Evolutionary conservation across 2,797 vertebrate genomes (phyloP).

Genomic region (Siniperca obscura): DNA sequence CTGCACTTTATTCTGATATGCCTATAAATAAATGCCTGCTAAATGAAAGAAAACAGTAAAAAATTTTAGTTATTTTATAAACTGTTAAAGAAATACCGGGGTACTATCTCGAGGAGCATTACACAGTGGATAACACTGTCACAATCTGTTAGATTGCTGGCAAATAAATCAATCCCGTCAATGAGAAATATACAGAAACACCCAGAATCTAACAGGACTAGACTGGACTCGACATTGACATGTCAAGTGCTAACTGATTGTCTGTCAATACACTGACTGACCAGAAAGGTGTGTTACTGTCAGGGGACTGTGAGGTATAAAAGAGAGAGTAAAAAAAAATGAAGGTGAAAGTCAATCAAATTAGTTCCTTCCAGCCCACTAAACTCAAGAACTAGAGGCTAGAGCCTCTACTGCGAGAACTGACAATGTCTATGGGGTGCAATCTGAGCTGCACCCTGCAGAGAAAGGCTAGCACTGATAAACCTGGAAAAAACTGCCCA

Average conservation of each 20-base stretch:
- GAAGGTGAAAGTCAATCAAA: conserved; percentile 87
- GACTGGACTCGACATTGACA: conserved; percentile 79
- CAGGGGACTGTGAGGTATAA: conserved; percentile 79
- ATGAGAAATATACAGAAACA: conserved; percentile 72
- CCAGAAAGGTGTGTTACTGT: conserved; percentile 84
- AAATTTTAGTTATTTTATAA: neutral
- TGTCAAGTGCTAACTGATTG: conserved; percentile 86
- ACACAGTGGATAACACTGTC: neutral
- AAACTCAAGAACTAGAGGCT: conserved; percentile 72
- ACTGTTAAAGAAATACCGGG: neutral
- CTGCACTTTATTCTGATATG: neutral
- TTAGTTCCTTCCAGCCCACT: conserved; percentile 85
- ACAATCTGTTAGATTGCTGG: conserved; percentile 44
- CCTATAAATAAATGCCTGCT: neutral
- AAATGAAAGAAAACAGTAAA: neutral
- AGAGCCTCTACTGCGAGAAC: conserved; percentile 68
- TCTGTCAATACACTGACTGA: conserved; percentile 86
- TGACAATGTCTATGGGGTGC: conserved; percentile 75
- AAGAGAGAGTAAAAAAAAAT: conserved; percentile 55
- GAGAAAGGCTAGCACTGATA: conserved; percentile 70
- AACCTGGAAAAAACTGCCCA: conserved; percentile 43
- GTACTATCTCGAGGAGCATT: neutral
- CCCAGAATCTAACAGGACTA: conserved; percentile 53
- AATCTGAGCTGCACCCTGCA: conserved; percentile 74
- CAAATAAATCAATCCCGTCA: conserved; percentile 55